phyloP scores from a whole-genome alignment of 1,140 invertebrate species.

The Cydia strobilella region DNA sequence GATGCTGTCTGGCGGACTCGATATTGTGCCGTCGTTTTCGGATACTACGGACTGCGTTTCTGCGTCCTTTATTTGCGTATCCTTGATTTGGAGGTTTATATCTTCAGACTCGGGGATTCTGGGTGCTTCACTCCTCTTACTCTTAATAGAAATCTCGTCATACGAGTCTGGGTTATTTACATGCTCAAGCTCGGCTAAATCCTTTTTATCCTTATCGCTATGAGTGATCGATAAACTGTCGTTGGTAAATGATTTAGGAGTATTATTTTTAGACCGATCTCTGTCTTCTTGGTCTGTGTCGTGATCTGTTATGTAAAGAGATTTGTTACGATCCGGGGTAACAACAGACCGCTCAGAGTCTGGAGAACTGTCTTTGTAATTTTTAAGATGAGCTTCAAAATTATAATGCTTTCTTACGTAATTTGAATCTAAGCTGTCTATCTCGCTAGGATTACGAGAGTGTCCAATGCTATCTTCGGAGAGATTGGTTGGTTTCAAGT shows the following conservation, averaged over 20 bases:
- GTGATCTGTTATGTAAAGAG: slow-evolving; percentile 69
- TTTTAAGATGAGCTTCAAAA: slow-evolving; percentile 73
- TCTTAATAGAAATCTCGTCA: slow-evolving; percentile 54
- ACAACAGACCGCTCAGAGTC: slow-evolving; percentile 64
- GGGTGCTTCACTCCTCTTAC: slow-evolving; percentile 46
- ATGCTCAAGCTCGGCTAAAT: slow-evolving; percentile 41
- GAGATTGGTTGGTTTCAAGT: slow-evolving; percentile 65
- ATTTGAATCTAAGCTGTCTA: slow-evolving; percentile 84
- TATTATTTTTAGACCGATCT: slow-evolving; percentile 70
- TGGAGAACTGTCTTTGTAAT: slow-evolving; percentile 75
- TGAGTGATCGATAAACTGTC: slow-evolving; percentile 60
- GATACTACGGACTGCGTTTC: slow-evolving; percentile 66
- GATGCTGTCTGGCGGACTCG: slow-evolving; percentile 74
- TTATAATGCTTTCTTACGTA: slow-evolving; percentile 82
- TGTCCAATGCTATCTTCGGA: slow-evolving; percentile 75
- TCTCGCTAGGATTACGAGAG: slow-evolving; percentile 80
- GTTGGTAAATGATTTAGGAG: slow-evolving; percentile 71
- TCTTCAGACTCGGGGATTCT: slow-evolving; percentile 36
- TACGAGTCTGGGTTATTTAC: slow-evolving; percentile 49
- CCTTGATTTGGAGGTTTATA: slow-evolving; percentile 35
- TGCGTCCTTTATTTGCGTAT: slow-evolving; percentile 46
- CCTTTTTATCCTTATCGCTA: slow-evolving; percentile 49
- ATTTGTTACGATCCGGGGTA: slow-evolving; percentile 62
- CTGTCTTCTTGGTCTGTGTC: slow-evolving; percentile 64
- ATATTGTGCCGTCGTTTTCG: slow-evolving; percentile 74